Evolutionary conservation across 2,888 invertebrate species (phyloP), one percentile per base, ranked within the genome.

Genomic region (Hedychridium roseum): DNA sequence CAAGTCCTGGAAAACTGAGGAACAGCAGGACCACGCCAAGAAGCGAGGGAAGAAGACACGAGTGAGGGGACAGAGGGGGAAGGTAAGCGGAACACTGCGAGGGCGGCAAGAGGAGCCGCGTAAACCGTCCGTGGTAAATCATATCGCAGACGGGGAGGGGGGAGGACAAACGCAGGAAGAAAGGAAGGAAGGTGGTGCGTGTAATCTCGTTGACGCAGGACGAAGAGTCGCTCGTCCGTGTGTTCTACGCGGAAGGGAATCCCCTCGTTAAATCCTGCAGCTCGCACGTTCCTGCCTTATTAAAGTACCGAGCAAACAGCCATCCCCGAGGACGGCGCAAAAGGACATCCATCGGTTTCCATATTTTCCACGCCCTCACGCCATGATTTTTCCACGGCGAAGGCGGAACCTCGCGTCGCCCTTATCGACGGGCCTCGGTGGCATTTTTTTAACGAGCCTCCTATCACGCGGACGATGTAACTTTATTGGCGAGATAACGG

Each of bases 201-300:
- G 66, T 74, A 74, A 73, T 73, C 73, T 71, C 61, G 68, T 70
- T 66, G 69, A 68, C 62, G 70, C 64, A 61, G 59, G 57, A 58
- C 56, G 53, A n/a, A n/a, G n/a, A 60, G 54, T 57, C 57, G 30
- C 39, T 50, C 52, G 47, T n/a, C n/a, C n/a, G n/a, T n/a, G n/a
- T n/a, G n/a, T n/a, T n/a, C 53, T 43, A 51, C 41, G 55, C 44
- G 46, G 38, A 48, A 54, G 60, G 60, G 60, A 64, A 66, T 67
- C 59, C 61, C 59, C 61, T 68, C 68, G 70, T 71, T 71, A 70
- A 71, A 69, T 63, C 60, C 54, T 50, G 47, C 43, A 43, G 32
- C 52, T 59, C 49, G 54, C 68, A 63, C 66, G 61, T 60, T 59
- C 57, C 58, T 61, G 64, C 57, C 66, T 73, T 71, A 71, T 73